Base-by-base conservation (phyloP, 2,113 vertebrate genomes). In the Coracopsis vasa region DNA sequence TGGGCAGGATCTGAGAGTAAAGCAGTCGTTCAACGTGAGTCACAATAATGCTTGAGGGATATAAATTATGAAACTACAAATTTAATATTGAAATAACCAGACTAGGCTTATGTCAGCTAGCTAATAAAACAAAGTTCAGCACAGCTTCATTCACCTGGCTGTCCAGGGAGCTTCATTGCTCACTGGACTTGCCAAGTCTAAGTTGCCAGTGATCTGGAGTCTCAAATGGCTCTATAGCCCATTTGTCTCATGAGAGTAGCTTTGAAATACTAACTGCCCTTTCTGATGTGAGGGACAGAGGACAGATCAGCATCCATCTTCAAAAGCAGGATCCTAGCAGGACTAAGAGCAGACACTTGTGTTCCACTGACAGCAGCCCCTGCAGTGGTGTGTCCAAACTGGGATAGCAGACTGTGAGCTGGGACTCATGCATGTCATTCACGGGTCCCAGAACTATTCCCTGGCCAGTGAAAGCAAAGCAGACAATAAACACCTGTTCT, bases 21-120 rank as follows among this genome's bases (percentile, higher is more conserved):
- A 74, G 16, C 60, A 84, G 47, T 37, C 44, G 78, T 41, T 35
- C 8, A 0, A 13, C 21, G 13, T 88, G 90, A 96, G 61, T 94
- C 92, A 97, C 73, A 79, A 35, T 19, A 89, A 81, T 6, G 70
- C 86, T 62, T 16, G 33, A 90, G 92, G 90, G 72, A 56, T 69
- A 67, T 13, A 91, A 95, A 84, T 87, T 25, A 65, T 39, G 86
- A 95, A 94, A 94, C 45, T 86, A 45, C 54, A 88, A 83, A 83
- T 73, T 80, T 78, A 94, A 84, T 94, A 89, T 29, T 71, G 60
- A 94, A 91, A 74, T 51, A 86, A 79, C 61, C 77, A 94, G 65
- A 71, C 64, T 21, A 86, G 60, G 66, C 50, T 78, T 37, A 77
- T 6, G 23, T 61, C 88, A 74, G 78, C 44, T 44, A 48, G 72